phyloP scores from a whole-genome alignment of 37 sponge, comb jelly and placozoan species.

The Aphrocallistes beatrix region DNA sequence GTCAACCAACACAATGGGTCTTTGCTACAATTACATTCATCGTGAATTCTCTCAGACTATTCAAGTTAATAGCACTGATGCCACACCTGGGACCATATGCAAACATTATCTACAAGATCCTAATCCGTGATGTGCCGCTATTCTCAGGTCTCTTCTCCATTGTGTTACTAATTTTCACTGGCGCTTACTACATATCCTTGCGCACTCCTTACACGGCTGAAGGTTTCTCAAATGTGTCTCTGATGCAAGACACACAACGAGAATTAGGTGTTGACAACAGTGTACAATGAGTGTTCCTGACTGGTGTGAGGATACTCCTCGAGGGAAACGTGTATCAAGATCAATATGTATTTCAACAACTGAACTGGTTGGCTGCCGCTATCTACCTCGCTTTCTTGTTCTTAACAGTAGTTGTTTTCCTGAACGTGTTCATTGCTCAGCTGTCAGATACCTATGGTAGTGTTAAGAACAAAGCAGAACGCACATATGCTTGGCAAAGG shows the following conservation, averaged over 20 bases:
- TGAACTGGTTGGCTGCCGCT: neutral
- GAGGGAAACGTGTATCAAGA: neutral
- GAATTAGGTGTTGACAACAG: neutral
- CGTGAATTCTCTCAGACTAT: neutral
- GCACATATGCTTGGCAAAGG: neutral
- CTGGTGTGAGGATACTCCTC: neutral
- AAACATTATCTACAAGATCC: neutral
- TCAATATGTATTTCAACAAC: neutral
- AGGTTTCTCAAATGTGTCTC: neutral
- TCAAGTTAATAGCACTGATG: neutral
- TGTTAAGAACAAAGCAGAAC: neutral
- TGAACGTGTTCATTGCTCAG: conserved; percentile 20
- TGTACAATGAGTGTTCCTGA: neutral
- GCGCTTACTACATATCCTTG: neutral
- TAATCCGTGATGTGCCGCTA: neutral
- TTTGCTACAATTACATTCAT: neutral
- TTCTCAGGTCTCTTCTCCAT: neutral
- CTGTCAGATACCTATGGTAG: neutral
- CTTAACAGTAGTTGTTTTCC: neutral
- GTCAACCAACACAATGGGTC: conserved; percentile 1
- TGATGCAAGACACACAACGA: neutral
- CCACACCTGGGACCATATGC: neutral
- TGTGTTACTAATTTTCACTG: neutral
- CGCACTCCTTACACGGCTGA: neutral
- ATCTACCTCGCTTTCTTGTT: neutral